Percentiles rank a stretch among this genome's conserved stretches.
These are phyloP conservation scores for Protula sp. DNA, from an alignment of 2,888 invertebrate genomes.

Conservation along the genomic window DNA sequence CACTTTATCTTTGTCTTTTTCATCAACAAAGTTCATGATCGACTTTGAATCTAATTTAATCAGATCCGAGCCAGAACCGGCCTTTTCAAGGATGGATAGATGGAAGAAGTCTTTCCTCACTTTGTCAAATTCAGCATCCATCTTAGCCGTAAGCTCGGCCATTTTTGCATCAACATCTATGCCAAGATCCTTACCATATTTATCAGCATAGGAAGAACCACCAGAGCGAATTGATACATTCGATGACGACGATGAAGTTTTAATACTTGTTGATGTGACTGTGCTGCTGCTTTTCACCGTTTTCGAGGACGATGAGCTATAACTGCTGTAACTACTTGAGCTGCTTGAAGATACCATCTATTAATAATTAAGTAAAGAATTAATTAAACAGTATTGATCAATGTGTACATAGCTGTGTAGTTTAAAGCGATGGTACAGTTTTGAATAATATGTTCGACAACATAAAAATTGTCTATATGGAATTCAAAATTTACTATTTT, in stretches of 20 bases:
- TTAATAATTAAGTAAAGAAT: too few species aligned
- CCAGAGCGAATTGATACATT: slow-evolving; percentile 1
- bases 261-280: neutral
- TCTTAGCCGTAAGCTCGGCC: slow-evolving; percentile 9
- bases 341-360: slow-evolving; percentile 9
- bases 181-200: slow-evolving; percentile 8
- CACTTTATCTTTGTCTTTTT: slow-evolving; percentile 8
- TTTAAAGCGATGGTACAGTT: neutral
- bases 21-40: slow-evolving; percentile 8
- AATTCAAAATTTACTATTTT: too few species aligned
- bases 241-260: neutral
- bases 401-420: slow-evolving; percentile 8
- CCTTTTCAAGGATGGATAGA: neutral
- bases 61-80: neutral
- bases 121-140: slow-evolving; percentile 3
- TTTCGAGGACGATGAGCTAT: too few species aligned
- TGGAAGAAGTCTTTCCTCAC: slow-evolving; percentile 5
- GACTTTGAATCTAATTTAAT: slow-evolving; percentile 11
- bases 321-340: neutral
- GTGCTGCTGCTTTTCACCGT: neutral
- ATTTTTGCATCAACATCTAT: slow-evolving; percentile 12
- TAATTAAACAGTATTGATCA: too few species aligned
- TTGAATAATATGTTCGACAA: neutral
- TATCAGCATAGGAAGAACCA: neutral
- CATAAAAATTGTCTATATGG: neutral